Percentiles rank a stretch among this genome's conserved stretches.
Evolutionary conservation across 2,888 invertebrate genomes (phyloP).

Genomic region (Agapostemon virescens): DNA sequence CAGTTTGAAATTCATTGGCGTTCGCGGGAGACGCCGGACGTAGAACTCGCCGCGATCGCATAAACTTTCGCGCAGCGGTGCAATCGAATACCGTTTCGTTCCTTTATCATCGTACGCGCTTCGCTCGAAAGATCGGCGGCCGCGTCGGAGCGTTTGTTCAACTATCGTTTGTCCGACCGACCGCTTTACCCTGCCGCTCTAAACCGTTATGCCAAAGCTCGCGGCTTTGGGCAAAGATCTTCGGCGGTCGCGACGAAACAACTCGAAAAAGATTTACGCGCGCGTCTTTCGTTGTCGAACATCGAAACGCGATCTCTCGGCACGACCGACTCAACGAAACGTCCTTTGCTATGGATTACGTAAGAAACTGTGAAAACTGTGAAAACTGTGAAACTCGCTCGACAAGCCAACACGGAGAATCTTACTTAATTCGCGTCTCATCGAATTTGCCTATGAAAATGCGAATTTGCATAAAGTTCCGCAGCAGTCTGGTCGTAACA

Average conservation of each 20-base stretch:
- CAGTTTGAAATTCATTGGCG: too few relatives aligned
- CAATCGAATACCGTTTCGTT: neutral
- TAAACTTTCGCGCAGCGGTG: neutral
- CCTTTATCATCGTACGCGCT: neutral
- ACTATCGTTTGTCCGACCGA: neutral
- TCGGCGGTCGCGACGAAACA: neutral
- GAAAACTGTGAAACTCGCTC: neutral
- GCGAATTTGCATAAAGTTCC: conserved; percentile 13
- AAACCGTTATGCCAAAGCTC: neutral
- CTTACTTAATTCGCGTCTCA: neutral
- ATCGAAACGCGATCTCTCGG: neutral
- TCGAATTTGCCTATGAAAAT: conserved; percentile 15
- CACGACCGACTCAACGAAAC: neutral
- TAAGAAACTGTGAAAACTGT: too few relatives aligned
- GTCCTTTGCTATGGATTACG: too few relatives aligned
- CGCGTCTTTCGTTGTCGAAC: neutral
- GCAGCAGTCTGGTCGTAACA: conserved; percentile 11
- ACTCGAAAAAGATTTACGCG: neutral
- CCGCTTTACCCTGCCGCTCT: neutral
- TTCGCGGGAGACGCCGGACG: too few relatives aligned
- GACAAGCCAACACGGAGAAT: neutral
- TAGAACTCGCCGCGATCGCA: neutral
- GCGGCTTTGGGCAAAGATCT: neutral
- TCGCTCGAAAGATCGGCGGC: neutral
- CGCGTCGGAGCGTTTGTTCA: neutral